Base-by-base conservation (phyloP, 2,797 vertebrate species). In the Triplophysa yarkandensis region DNA sequence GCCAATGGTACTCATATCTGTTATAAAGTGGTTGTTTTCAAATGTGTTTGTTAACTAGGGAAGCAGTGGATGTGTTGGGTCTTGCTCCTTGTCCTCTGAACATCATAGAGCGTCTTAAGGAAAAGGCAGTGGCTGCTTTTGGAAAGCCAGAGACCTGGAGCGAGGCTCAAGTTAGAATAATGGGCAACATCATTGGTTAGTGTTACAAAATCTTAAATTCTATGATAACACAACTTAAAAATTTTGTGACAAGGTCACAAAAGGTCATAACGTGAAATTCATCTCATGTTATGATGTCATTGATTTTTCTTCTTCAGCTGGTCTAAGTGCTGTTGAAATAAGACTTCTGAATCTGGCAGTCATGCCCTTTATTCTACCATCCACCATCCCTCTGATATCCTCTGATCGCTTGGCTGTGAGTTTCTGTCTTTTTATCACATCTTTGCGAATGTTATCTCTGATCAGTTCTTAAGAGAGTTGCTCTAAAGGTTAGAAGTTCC, bases 131-230 rank as follows among this genome's bases (percentile, higher is more conserved):
- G 68, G 68, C 79, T 13, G 81, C 25, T 0, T 88, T 87, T 71
- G 88, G 88, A 74, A 17, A 27, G 1, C 77, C 87, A 7, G 50
- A 36, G 30, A 81, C 2, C 70, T 93, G 90, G 90, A 81, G 69
- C 1, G 82, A 81, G 72, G 87, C 86, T 8, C 48, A 65, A 23
- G 85, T 89, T 60, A 76, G 68, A 41, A 75, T 79, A 11, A 57
- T 91, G 50, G 86, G 85, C 71, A 88, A 79, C 85, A 85, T 92
- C 32, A 55, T 90, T 0, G 86, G 92, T 92, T 39, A 85, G 62
- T 67, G 13, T 25, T 61, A 43, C 34, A 62, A 16, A 43, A 61
- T 55, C 5, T 14, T 4, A 23, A 23, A 23, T 48, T 6, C 30
- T 50, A 3, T 48, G 2, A n/a, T n/a, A n/a, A n/a, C n/a, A n/a